These are phyloP conservation scores for Trichoplusia ni DNA, from an alignment of 1,140 invertebrate species.

Conservation along the genomic window DNA sequence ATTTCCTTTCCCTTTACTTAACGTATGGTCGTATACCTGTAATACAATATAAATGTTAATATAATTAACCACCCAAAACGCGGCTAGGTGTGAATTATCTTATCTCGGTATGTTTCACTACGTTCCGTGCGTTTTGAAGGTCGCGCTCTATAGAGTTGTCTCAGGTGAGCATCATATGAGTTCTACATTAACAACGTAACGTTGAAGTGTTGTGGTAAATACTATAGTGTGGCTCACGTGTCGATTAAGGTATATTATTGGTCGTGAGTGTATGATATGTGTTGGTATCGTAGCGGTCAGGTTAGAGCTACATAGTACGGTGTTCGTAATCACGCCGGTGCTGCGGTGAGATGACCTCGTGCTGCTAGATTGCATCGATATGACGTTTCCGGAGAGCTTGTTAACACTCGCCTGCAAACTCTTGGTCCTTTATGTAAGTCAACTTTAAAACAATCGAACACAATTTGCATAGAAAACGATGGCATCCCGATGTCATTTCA, in stretches of 20 bases:
- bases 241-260: neutral
- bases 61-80: slow-evolving; percentile 13
- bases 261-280: slow-evolving; percentile 48
- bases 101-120: slow-evolving; percentile 48
- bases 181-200: slow-evolving; percentile 5
- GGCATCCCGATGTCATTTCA: neutral
- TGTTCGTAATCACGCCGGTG: slow-evolving; percentile 2
- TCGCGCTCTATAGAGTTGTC: slow-evolving; percentile 50
- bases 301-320: slow-evolving; percentile 10
- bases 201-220: slow-evolving; percentile 7
- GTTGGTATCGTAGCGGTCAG: slow-evolving; percentile 12
- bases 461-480: neutral
- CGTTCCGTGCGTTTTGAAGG: slow-evolving; percentile 39
- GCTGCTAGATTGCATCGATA: slow-evolving; percentile 35
- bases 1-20: slow-evolving; percentile 27
- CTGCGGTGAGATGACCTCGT: slow-evolving; percentile 45
- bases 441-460: neutral
- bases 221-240: slow-evolving; percentile 1
- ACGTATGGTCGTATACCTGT: neutral
- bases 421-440: slow-evolving; percentile 38
- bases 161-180: slow-evolving; percentile 49
- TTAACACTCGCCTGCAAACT: slow-evolving; percentile 32
- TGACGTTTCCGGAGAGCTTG: slow-evolving; percentile 46
- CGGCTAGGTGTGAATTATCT: slow-evolving; percentile 50
- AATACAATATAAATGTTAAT: slow-evolving; percentile 13